phyloP scores from a whole-genome alignment of 1,140 invertebrate genomes.

The Manduca sexta region DNA sequence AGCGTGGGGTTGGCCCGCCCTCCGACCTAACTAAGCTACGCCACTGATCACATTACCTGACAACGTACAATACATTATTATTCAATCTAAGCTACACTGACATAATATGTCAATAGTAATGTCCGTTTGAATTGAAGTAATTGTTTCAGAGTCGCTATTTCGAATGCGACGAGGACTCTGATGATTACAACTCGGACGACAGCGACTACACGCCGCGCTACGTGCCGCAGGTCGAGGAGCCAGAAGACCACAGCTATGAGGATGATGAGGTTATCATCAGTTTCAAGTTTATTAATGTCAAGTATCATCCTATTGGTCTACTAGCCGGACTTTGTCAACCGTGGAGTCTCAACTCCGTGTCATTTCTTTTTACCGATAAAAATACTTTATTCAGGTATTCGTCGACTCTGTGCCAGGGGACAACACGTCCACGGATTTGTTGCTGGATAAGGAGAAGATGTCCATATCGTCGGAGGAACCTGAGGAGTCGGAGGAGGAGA shows the following conservation, averaged over 20 bases:
- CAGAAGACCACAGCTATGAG: constrained; percentile 4
- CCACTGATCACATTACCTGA: no score
- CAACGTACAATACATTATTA: no score
- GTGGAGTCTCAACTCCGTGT: no score
- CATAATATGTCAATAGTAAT: background rate
- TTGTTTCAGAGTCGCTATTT: constrained; percentile 43
- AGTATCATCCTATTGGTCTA: no score
- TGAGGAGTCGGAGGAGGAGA: constrained; percentile 18
- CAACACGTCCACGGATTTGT: constrained; percentile 47
- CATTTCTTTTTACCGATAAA: no score
- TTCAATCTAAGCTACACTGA: no score
- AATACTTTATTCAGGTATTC: constrained; percentile 57
- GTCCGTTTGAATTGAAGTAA: no score
- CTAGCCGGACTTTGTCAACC: no score
- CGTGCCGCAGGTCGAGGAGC: constrained; percentile 2
- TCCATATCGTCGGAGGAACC: constrained; percentile 26
- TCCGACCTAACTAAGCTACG: no score
- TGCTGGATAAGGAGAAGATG: constrained; percentile 40
- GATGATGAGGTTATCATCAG: constrained; percentile 24
- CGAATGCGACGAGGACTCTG: constrained; percentile 35
- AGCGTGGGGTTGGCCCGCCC: no score
- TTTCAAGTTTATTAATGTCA: no score
- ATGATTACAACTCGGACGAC: constrained; percentile 30
- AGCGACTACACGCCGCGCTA: constrained; percentile 24
- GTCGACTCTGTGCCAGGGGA: constrained; percentile 34